These are phyloP conservation scores for Marcusenius ussheri DNA, from an alignment of 2,113 vertebrate species.

Conservation along the genomic window DNA sequence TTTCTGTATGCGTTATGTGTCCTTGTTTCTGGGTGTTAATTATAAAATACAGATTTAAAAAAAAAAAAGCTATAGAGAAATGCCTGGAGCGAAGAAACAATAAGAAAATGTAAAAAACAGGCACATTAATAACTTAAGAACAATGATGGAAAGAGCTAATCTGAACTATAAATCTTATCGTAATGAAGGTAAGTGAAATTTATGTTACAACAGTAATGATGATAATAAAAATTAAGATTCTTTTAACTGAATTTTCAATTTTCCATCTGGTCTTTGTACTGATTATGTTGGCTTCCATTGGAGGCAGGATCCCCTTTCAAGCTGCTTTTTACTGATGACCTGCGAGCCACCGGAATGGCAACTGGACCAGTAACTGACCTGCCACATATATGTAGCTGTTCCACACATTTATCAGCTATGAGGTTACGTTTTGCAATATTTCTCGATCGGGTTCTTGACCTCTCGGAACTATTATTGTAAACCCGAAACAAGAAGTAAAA, in stretches of 20 bases:
- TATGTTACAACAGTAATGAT: not conserved
- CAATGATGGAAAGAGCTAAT: not conserved
- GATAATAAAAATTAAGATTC: not conserved
- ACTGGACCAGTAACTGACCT: not conserved
- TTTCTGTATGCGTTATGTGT: not conserved
- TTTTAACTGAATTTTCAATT: not conserved
- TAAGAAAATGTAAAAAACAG: conserved; percentile 24
- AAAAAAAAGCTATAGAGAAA: not conserved
- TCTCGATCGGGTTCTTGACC: not conserved
- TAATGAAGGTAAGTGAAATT: not conserved
- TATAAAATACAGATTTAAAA: conserved; percentile 10
- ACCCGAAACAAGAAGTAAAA: not conserved
- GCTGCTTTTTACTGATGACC: not conserved
- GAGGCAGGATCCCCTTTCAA: not conserved
- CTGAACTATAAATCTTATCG: not conserved
- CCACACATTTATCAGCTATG: not conserved
- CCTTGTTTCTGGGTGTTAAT: conserved; percentile 18
- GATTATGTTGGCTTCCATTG: not conserved
- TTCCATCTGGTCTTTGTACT: not conserved
- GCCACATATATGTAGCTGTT: not conserved
- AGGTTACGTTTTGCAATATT: not conserved
- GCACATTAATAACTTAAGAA: conserved; percentile 11
- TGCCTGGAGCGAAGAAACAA: not conserved
- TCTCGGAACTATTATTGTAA: not conserved
- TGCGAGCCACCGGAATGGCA: not conserved